Evolutionary conservation across 2,888 invertebrate genomes (phyloP), one percentile per base, ranked within the genome.

Genomic region (Thereva unica): DNA sequence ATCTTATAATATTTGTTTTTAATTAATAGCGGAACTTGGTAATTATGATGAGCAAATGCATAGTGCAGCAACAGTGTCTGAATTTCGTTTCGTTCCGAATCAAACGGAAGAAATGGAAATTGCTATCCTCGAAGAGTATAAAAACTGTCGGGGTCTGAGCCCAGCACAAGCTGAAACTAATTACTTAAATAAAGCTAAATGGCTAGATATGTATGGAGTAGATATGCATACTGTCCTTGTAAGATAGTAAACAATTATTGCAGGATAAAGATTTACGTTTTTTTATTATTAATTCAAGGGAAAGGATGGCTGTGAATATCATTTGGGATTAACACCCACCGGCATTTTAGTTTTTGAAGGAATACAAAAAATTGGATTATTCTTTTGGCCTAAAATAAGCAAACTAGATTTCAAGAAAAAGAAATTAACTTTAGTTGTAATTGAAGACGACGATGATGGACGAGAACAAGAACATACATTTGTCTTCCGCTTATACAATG

Each of bases 341-440:
- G 99, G 99, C 1, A 95, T 99, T 76, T 85, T 99, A 64, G 97
- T 99, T 5, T 99, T 97, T 82, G 99, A 99, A 81, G 95, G 94
- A 35, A 87, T 87, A 64, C 93, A 94, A 78, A 98, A 98, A 83
- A 99, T 99, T 74, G 99, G 99, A 0, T 84, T 99, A 12, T 99
- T 99, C 82, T 97, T 97, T 80, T 99, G 99, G 96, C 98, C 98
- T 2, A 98, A 97, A 84, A 98, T 99, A 74, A 95, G 95, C 70
- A 93, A 95, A 79, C 83, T 99, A 64, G 97, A 98, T 82, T 99
- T 99, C 78, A 97, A 97, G 80, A 96, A 95, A 82, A 97, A 97
- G 82, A 97, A 97, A 80, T 82, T 99, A 55, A 97, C 97, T 0
- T 84, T 99, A 64, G 92, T 98, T 53, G 98, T 99, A 3, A 96